phyloP scores from a whole-genome alignment of 2,797 vertebrate species.

The Tympanoctomys barrerae region DNA sequence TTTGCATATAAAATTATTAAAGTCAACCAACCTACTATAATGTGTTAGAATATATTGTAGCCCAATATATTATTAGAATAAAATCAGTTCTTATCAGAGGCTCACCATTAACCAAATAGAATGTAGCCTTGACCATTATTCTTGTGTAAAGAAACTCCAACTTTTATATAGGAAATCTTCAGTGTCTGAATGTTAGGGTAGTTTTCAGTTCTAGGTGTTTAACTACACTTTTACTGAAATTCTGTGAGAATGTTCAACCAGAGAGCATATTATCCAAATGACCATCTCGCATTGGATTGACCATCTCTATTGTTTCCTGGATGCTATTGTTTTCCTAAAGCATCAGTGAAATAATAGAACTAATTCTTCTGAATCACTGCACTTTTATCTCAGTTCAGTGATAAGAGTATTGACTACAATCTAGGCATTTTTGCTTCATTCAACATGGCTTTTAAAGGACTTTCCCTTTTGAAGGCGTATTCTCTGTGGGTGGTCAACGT shows the following conservation, averaged over 20 bases:
- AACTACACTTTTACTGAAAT: background rate
- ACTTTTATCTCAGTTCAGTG: conserved; percentile 31
- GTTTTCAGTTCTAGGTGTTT: conserved; percentile 16
- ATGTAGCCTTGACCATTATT: background rate
- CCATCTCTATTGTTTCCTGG: conserved; percentile 57
- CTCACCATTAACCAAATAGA: conserved; percentile 68
- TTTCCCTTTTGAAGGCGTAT: conserved; percentile 75
- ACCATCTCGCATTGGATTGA: too few relatives aligned
- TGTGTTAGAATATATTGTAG: conserved; percentile 59
- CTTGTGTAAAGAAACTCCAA: conserved; percentile 31
- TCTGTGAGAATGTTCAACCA: background rate
- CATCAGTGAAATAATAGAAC: conserved; percentile 67
- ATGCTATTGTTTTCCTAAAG: conserved; percentile 62
- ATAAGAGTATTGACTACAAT: conserved; percentile 72
- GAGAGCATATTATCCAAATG: background rate
- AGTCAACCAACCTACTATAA: conserved; percentile 60
- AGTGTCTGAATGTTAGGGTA: background rate
- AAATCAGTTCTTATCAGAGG: conserved; percentile 72
- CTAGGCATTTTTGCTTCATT: conserved; percentile 78
- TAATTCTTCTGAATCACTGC: conserved; percentile 74
- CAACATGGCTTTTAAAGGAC: conserved; percentile 72
- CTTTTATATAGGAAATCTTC: conserved; percentile 49
- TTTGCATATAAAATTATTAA: conserved; percentile 72
- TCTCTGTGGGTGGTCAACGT: conserved; percentile 78
- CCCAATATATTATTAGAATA: conserved; percentile 61